These are phyloP conservation scores for Coilia nasus DNA, from an alignment of 2,797 vertebrate genomes.

Conservation along the genomic window DNA sequence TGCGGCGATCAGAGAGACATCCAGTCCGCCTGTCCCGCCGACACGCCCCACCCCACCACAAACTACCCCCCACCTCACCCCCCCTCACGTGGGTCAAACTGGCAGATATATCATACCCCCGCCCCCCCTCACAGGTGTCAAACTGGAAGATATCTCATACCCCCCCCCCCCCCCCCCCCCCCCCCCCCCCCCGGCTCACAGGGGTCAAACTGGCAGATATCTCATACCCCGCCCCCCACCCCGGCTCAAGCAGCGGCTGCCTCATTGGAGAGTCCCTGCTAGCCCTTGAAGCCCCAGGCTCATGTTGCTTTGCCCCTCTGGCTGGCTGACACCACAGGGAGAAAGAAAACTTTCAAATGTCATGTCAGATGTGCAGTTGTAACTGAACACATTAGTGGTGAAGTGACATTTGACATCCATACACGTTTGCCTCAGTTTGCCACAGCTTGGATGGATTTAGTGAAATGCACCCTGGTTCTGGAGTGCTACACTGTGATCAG, in stretches of 20 bases:
- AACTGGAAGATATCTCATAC: no score
- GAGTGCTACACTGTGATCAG: not conserved
- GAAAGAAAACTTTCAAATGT: not conserved
- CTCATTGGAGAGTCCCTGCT: not conserved
- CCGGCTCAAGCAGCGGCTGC: not conserved
- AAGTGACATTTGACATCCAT: not conserved
- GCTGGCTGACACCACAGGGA: not conserved
- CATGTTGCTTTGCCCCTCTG: not conserved
- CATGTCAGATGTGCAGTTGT: not conserved
- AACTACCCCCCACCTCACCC: not conserved
- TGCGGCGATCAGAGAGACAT: conserved; percentile 70
- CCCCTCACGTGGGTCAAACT: not conserved
- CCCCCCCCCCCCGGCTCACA: no score
- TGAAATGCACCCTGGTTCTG: not conserved
- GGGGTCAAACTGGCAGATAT: not conserved
- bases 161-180: no score
- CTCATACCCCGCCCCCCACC: not conserved
- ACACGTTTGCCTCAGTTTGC: not conserved
- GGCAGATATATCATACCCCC: not conserved
- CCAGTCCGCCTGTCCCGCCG: conserved; percentile 51
- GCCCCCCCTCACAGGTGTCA: no score
- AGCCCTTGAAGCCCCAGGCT: not conserved
- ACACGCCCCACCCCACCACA: not conserved
- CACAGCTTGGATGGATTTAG: not conserved
- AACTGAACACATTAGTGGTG: not conserved